A percentile compares a stretch with the other conserved stretches of the same genome.
phyloP scores from a whole-genome alignment of 2,113 vertebrate genomes.

The Pteropus alecto region DNA sequence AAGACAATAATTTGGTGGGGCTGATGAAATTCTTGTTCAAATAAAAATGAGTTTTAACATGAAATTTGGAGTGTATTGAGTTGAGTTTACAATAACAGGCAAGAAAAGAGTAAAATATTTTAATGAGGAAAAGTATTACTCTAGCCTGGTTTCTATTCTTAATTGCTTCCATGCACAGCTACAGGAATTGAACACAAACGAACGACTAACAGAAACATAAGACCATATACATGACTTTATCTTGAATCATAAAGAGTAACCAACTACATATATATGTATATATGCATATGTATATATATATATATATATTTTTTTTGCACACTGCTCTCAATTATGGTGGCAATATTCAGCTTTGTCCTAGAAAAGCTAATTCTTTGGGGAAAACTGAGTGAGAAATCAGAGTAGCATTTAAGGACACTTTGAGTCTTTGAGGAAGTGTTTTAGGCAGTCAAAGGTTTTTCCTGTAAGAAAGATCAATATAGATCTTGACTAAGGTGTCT shows the following conservation, averaged over 20 bases:
- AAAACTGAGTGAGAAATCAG: background rate
- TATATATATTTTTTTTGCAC: background rate
- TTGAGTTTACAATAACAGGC: background rate
- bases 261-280: too few species aligned
- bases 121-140: background rate
- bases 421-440: background rate
- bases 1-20: background rate
- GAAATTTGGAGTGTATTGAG: background rate
- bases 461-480: background rate
- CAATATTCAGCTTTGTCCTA: background rate
- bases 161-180: background rate
- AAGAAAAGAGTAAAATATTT: background rate
- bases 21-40: background rate
- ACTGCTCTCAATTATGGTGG: background rate
- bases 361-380: background rate
- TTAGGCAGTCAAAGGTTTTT: background rate
- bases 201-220: background rate
- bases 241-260: too few species aligned
- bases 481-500: background rate
- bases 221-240: too few species aligned
- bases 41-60: background rate
- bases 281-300: too few species aligned
- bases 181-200: background rate
- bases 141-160: background rate
- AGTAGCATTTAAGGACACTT: background rate